Percentiles rank a stretch among this genome's conserved stretches.
These are phyloP conservation scores for Cyprinodon brontotheroides DNA, from an alignment of 2,113 vertebrate genomes.

Conservation along the genomic window DNA sequence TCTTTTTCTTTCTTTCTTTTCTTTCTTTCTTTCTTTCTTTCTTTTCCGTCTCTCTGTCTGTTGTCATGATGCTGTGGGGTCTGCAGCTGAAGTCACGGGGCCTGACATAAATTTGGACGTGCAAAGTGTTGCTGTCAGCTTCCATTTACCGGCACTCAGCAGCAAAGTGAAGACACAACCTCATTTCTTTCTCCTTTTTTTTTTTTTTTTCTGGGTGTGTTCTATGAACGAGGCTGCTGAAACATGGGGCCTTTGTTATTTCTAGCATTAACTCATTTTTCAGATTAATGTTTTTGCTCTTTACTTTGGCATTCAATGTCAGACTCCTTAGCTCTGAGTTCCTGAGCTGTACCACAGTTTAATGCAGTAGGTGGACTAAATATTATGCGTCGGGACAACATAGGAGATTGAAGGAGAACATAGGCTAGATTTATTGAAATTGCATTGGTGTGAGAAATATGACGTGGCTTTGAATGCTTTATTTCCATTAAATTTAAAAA, in stretches of 20 bases:
- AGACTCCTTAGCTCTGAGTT: slow-evolving; percentile 12
- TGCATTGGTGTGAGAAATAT: no score
- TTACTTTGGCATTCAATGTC: slow-evolving; percentile 38
- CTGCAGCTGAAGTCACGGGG: slow-evolving; percentile 45
- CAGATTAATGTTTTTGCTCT: slow-evolving; percentile 54
- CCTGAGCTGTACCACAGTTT: slow-evolving; percentile 2
- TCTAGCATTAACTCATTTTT: slow-evolving; percentile 53
- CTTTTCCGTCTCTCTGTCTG: background rate
- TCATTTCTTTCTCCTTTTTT: background rate
- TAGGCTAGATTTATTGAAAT: no score
- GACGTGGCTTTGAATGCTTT: no score
- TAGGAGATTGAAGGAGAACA: background rate
- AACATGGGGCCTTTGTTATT: slow-evolving; percentile 49
- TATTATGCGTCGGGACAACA: background rate
- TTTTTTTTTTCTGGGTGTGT: slow-evolving; percentile 21
- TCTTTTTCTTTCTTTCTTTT: no score
- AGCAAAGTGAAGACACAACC: slow-evolving; percentile 31
- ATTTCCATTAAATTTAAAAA: no score
- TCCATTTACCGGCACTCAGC: slow-evolving; percentile 48
- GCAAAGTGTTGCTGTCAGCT: slow-evolving; percentile 65
- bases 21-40: background rate
- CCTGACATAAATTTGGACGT: slow-evolving; percentile 66
- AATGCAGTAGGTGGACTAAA: background rate
- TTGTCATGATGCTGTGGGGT: slow-evolving; percentile 41
- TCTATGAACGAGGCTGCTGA: slow-evolving; percentile 35